Evolutionary conservation across 2,797 vertebrate genomes (phyloP), one percentile per base, ranked within the genome.

Genomic region (Rhabdophis nuchalis): DNA sequence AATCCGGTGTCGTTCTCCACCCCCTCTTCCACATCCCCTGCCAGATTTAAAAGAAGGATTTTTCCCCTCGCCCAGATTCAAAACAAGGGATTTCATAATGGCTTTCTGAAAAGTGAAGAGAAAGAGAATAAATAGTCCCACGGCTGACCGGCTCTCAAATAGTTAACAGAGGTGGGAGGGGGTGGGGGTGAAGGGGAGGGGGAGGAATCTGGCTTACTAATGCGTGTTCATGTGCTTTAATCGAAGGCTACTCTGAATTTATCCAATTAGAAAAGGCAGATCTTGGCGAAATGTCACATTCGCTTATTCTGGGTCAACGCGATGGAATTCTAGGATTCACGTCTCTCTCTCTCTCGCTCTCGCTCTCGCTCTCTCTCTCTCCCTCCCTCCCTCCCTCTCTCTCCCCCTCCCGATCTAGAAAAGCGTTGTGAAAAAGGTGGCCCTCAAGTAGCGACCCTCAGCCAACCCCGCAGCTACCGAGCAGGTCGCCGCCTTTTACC

Each of bases 231-330:
- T 94, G 89, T 82, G 95, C 95, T 94, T 94, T 82, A 94, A 90
- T 95, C 91, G 95, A 50, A 86, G 85, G 18, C 87, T 91, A 93
- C 91, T 27, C 46, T 64, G 96, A 97, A 96, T 94, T 61, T 92
- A 95, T 92, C 95, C 92, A 97, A 96, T 95, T 96, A 95, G 94
- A 94, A 96, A 96, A 92, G 7, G 58, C 87, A 90, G 95, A 95
- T 94, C 95, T 89, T 91, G 88, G 91, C 89, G 52, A 94, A 96
- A 95, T 95, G 95, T 95, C 96, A 94, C 54, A 89, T 54, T 93
- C 64, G 95, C 92, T 96, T 96, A 95, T 94, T 96, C 95, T 94
- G 96, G 97, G 96, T 97, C 97, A 95, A n/a, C 92, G 94, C 3
- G 56, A 93, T 94, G 95, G 94, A 95, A 97, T 97, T 96, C 93